phyloP scores from a whole-genome alignment of 2,888 invertebrate species.

The Schrankia costaestrigalis region DNA sequence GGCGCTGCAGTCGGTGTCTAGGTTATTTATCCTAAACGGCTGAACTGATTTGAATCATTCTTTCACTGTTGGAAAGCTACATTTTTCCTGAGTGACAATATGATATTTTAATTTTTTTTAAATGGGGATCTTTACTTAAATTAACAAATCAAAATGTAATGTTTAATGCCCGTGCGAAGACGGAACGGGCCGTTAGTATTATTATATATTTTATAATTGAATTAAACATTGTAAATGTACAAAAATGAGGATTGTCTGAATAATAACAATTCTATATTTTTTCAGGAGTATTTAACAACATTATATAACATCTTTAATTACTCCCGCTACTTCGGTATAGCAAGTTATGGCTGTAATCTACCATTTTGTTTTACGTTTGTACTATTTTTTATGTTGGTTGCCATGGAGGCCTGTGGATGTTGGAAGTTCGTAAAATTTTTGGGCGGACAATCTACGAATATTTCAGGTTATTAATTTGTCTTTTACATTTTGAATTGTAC shows the following conservation, averaged over 20 bases:
- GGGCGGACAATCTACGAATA: slow-evolving; percentile 27
- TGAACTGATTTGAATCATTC: too few species aligned
- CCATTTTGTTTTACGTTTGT: slow-evolving; percentile 35
- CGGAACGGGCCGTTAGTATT: too few species aligned
- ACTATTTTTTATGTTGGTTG: slow-evolving; percentile 37
- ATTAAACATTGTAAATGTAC: too few species aligned
- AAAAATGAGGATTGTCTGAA: not conserved
- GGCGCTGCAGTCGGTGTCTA: too few species aligned
- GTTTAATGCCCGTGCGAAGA: not conserved
- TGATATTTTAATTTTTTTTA: not conserved
- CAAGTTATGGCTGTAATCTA: slow-evolving; percentile 34
- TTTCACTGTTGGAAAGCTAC: too few species aligned
- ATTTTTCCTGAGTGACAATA: too few species aligned
- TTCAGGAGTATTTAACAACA: slow-evolving; percentile 49
- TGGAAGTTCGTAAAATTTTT: slow-evolving; percentile 46
- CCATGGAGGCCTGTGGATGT: slow-evolving; percentile 42
- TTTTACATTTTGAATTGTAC: not conserved
- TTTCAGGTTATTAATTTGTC: not conserved
- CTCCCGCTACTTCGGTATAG: slow-evolving; percentile 53
- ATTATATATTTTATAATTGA: too few species aligned
- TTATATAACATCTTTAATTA: slow-evolving; percentile 40
- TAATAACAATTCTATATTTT: slow-evolving; percentile 7
- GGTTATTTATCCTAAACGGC: too few species aligned
- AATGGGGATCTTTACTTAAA: not conserved
- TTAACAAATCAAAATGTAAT: not conserved